These are phyloP conservation scores for Anniella stebbinsi DNA, from an alignment of 2,797 vertebrate genomes.

Conservation along the genomic window DNA sequence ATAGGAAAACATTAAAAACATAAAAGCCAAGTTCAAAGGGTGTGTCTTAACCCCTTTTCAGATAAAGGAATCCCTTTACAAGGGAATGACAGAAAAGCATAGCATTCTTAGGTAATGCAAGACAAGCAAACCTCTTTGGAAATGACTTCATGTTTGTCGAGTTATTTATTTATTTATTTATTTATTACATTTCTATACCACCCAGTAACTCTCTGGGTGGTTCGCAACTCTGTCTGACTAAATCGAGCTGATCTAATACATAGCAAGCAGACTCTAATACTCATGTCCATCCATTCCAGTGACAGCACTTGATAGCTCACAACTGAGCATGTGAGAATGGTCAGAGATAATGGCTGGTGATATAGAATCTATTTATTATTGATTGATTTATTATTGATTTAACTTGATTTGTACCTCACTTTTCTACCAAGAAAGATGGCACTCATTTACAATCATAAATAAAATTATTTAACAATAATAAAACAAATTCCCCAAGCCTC, in stretches of 20 bases:
- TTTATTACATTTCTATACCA: background rate
- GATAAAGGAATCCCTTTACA: background rate
- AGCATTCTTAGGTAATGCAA: background rate
- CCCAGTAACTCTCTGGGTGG: too few species aligned
- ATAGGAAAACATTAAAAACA: too few species aligned
- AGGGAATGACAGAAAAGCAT: background rate
- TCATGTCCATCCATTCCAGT: background rate
- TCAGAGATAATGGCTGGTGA: background rate
- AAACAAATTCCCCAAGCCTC: too few species aligned
- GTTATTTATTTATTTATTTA: background rate
- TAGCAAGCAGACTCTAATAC: background rate
- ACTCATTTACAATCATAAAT: too few species aligned
- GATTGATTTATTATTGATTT: too few species aligned
- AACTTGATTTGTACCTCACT: too few species aligned
- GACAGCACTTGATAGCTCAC: background rate
- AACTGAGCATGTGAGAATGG: background rate
- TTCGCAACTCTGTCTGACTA: background rate
- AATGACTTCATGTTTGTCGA: background rate
- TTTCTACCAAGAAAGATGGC: too few species aligned
- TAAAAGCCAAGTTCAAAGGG: too few species aligned
- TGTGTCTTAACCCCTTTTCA: too few species aligned
- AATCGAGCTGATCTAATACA: background rate
- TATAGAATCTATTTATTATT: background rate
- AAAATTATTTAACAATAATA: too few species aligned
- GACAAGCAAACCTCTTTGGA: background rate